Percentiles rank a stretch among this genome's conserved stretches.
phyloP scores from a whole-genome alignment of 2,797 vertebrate genomes.

The Anguilla marmorata region DNA sequence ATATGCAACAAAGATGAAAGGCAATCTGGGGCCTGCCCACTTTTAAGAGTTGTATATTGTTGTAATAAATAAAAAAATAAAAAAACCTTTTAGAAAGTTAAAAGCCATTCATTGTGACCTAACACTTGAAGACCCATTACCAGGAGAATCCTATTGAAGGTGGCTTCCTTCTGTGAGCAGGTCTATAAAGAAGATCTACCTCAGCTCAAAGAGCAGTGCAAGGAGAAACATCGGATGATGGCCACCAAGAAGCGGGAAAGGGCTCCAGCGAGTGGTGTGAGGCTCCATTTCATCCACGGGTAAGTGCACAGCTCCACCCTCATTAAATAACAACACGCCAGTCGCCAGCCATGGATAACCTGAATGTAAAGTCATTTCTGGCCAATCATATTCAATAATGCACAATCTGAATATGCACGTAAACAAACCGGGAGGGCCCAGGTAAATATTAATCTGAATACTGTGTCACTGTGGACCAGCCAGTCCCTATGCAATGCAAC shows the following conservation, averaged over 20 bases:
- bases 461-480: not conserved
- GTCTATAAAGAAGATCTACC: slow-evolving; percentile 99
- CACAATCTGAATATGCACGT: not conserved
- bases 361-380: not conserved
- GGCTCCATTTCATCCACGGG: slow-evolving; percentile 97
- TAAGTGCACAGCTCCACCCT: slow-evolving; percentile 60
- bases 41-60: not conserved
- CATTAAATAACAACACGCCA: not conserved
- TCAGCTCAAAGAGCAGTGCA: slow-evolving; percentile 98
- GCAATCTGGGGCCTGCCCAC: not conserved
- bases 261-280: slow-evolving; percentile 85
- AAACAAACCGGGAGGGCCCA: not conserved
- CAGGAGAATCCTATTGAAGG: not conserved
- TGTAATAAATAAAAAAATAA: not conserved
- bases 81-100: not conserved
- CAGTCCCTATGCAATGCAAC: not conserved
- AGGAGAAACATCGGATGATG: slow-evolving; percentile 86
- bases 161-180: slow-evolving; percentile 63
- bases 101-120: not conserved
- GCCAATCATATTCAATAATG: not conserved
- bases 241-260: slow-evolving; percentile 89
- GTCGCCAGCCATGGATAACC: not conserved
- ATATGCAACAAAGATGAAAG: not conserved
- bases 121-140: not conserved
- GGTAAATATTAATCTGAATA: not conserved